These are phyloP conservation scores for Leptosomus discolor DNA, from an alignment of 2,113 vertebrate genomes.

Conservation along the genomic window DNA sequence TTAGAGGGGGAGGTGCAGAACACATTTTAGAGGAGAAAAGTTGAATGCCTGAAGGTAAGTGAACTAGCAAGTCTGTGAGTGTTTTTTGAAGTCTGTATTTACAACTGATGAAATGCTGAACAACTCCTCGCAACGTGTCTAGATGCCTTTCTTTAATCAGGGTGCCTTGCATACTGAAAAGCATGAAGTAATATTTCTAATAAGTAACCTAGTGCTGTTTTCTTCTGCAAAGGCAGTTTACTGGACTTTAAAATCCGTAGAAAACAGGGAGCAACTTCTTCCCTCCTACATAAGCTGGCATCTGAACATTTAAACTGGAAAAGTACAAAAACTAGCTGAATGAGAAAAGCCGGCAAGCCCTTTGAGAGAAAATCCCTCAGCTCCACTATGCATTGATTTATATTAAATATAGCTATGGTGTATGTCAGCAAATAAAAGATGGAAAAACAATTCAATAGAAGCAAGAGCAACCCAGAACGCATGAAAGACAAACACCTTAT, in stretches of 20 bases:
- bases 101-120: neutral
- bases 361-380: neutral
- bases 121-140: neutral
- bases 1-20: neutral
- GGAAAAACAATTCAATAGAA: neutral
- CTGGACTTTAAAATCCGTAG: neutral
- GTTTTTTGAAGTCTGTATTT: neutral
- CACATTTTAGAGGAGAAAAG: neutral
- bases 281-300: neutral
- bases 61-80: neutral
- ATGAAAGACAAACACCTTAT: neutral
- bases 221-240: neutral
- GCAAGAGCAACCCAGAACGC: neutral
- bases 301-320: neutral
- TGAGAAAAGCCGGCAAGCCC: neutral
- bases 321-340: neutral
- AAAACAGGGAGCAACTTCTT: neutral
- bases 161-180: neutral
- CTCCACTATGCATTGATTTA: neutral
- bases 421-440: neutral
- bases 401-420: neutral
- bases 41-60: neutral
- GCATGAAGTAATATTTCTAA: neutral
- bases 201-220: neutral
- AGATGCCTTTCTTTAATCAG: neutral